Evolutionary conservation across 2,113 vertebrate genomes (phyloP), one percentile per base, ranked within the genome.

Genomic region (Solea senegalensis): DNA sequence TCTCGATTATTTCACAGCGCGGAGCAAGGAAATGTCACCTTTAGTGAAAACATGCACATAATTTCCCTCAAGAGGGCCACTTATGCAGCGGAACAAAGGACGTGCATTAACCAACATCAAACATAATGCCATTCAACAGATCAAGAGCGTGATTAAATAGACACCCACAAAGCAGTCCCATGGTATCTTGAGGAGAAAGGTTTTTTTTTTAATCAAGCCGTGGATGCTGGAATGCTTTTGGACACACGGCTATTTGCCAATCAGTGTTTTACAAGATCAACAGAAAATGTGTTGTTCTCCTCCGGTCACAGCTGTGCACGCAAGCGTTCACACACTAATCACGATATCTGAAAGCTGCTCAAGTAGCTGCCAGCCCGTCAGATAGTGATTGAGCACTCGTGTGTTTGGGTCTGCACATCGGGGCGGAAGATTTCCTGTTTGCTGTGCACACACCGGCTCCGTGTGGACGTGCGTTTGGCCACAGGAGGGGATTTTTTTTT

Each of bases 41-140:
- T 90, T 89, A 65, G 70, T 28, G 27, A 81, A 87, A 84, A 91
- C 89, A 90, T 91, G 91, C 88, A 85, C 91, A 91, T 92, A 82
- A 91, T 90, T 89, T 85, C 46, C 78, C 80, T 86, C 82, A 77
- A 71, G 81, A 88, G 88, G 85, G 86, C 88, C 86, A 89, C 84
- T 92, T 84, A 82, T n/a, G 40, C 78, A 41, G 77, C n/a, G 7
- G 81, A 83, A 90, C 89, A 87, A 88, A 89, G 84, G 83, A 86
- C 63, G 78, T 72, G 57, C 84, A 84, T 90, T 90, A 86, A 80
- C 74, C 76, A 57, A 78, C 88, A 90, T 88, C 83, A 87, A 86
- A 91, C 76, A 82, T 86, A 76, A 85, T 69, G 76, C 82, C 85
- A 71, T 84, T 80, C 84, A 78, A 80, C 86, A 80, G 89, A 89